Percentiles rank a stretch among this genome's conserved stretches.
These are phyloP conservation scores for Luperina testacea DNA, from an alignment of 2,888 invertebrate species.

Conservation along the genomic window DNA sequence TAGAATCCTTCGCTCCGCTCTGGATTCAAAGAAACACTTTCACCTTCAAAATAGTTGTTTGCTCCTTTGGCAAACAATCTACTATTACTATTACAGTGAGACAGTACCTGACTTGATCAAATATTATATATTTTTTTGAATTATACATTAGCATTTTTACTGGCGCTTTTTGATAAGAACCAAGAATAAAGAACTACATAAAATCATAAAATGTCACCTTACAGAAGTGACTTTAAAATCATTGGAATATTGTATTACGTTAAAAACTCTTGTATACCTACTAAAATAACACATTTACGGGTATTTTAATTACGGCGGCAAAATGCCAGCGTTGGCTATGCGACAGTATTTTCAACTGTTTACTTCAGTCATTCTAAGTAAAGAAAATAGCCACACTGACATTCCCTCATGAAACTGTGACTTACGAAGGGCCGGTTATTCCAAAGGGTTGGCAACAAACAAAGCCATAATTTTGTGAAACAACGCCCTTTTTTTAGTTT, in stretches of 20 bases:
- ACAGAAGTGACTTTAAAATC: slow-evolving; percentile 21
- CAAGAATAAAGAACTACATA: not conserved
- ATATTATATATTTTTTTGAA: no score
- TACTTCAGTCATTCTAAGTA: not conserved
- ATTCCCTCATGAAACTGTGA: not conserved
- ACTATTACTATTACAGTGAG: not conserved
- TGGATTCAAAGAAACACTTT: no score
- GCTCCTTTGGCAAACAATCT: no score
- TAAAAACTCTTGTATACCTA: slow-evolving; percentile 1
- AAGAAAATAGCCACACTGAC: not conserved
- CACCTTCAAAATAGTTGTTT: not conserved
- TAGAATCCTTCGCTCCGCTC: no score
- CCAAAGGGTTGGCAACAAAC: no score
- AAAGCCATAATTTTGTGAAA: no score
- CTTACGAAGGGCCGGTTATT: not conserved
- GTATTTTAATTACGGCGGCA: slow-evolving; percentile 18
- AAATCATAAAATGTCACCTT: slow-evolving; percentile 29
- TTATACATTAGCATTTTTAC: not conserved
- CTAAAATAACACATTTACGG: slow-evolving; percentile 17
- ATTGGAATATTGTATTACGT: slow-evolving; percentile 34
- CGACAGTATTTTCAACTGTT: slow-evolving; percentile 6
- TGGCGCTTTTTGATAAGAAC: not conserved
- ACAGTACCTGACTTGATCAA: not conserved
- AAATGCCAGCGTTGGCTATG: slow-evolving; percentile 29
- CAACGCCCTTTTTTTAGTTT: no score